Base-by-base conservation (phyloP, 2,888 invertebrate genomes). In the Rhabditoides inermis region DNA sequence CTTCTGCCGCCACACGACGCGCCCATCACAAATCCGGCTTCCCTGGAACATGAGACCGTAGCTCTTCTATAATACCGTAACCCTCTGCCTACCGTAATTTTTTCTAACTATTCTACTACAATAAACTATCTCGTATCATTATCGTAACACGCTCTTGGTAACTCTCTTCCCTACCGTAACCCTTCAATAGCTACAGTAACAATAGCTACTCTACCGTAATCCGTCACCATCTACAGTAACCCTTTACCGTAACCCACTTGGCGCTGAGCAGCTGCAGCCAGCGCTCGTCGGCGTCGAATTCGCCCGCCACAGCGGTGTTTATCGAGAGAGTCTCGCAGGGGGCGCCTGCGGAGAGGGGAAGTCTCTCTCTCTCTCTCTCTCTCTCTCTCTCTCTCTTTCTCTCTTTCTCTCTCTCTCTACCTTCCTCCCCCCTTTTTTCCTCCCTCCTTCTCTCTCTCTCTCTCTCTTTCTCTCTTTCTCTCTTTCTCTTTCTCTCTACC, bases 1-100 rank as follows among this genome's bases (percentile, higher is more conserved):
- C 84, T 83, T 3, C 90, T 90, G 7, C 92, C 91, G 1, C 95
- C 95, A 78, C 95, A 98, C 58, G 90, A 90, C 45, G 92, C 92
- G 12, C 95, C 94, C 91, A 98, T 92, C 36, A 95, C 82, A 81
- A 92, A 95, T 78, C 79, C 78, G 48, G 57, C 63, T 27, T 65
- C 65, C 10, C 51, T n/a, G n/a, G n/a, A n/a, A n/a, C n/a, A n/a
- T n/a, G n/a, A n/a, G n/a, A n/a, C n/a, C n/a, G n/a, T n/a, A n/a
- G n/a, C n/a, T n/a, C n/a, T n/a, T n/a, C n/a, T n/a, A n/a, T n/a
- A n/a, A n/a, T n/a, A n/a, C n/a, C n/a, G n/a, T n/a, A n/a, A n/a
- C n/a, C n/a, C n/a, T n/a, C n/a, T n/a, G n/a, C n/a, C n/a, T n/a
- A n/a, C n/a, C n/a, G n/a, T n/a, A n/a, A n/a, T n/a, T n/a, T n/a